Base-by-base conservation (phyloP, 2,797 vertebrate species). In the Siniperca undulata region DNA sequence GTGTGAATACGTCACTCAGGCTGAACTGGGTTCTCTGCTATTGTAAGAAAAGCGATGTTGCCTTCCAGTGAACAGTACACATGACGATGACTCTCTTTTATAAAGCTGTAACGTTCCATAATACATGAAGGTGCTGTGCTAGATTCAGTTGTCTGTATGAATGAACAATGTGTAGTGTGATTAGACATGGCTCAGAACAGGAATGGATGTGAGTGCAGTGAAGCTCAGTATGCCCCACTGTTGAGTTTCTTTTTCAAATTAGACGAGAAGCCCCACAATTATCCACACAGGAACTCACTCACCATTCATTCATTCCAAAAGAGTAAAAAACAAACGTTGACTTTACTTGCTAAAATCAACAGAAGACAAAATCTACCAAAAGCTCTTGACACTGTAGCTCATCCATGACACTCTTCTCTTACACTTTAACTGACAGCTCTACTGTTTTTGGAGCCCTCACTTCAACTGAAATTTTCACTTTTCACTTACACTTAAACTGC, bases 101-200 rank as follows among this genome's bases (percentile, higher is more conserved):
- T 36, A 58, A 40, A 61, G 59, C 67, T 64, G 68, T 16, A 50
- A 22, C 44, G 8, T 64, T 76, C 56, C 36, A 69, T 76, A 52
- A 64, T 69, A 78, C 71, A 82, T 68, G 30, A 78, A 68, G 61
- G 24, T 58, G 71, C 70, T 50, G 42, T 30, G 74, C 58, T 59
- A 68, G 7, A 46, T 50, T 52, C 5, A 34, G 34, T 22, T 30
- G 55, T 68, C 38, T 67, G 36, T 72, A 30, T 36, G 74, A 68
- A 62, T 77, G 70, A 77, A 66, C 78, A 77, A 38, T 48, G 53
- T 36, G 68, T 12, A 27, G 30, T 17, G 46, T 70, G 36, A 62
- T 71, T 22, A 42, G 53, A 61, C 66, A 61, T 3, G 38, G 36
- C 46, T 55, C 36, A 20, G n/a, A 64, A 46, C 11, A 2, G n/a